phyloP scores from a whole-genome alignment of 2,888 invertebrate species.

The Andrena trimmerana region DNA sequence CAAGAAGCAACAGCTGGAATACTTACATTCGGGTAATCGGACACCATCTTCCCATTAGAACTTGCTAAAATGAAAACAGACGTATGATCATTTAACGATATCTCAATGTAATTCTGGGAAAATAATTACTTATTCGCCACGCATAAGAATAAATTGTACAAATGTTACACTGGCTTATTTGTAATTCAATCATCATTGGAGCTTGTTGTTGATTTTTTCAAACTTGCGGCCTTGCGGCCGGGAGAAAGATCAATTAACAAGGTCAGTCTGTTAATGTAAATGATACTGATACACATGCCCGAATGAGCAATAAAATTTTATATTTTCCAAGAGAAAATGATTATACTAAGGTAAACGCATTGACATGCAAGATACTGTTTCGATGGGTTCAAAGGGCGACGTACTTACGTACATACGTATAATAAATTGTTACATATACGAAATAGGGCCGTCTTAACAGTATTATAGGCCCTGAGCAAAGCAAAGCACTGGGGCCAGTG shows the following conservation, averaged over 20 bases:
- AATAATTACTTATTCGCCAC: not conserved
- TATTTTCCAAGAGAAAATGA: no score
- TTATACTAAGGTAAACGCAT: not conserved
- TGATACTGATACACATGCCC: not conserved
- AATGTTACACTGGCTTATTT: not conserved
- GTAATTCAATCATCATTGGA: not conserved
- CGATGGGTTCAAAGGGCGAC: no score
- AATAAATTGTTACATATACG: no score
- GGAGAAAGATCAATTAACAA: not conserved
- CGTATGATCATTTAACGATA: not conserved
- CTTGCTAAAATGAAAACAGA: slow-evolving; percentile 71
- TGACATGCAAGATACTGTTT: not conserved
- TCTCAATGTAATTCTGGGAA: not conserved
- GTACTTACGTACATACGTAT: no score
- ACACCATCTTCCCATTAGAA: slow-evolving; percentile 76
- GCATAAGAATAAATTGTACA: not conserved
- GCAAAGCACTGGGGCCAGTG: no score
- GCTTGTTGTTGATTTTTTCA: not conserved
- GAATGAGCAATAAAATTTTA: not conserved
- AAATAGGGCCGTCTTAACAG: no score
- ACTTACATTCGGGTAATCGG: slow-evolving; percentile 80
- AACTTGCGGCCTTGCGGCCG: not conserved
- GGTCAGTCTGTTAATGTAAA: not conserved
- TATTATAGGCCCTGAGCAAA: no score
- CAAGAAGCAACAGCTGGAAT: not conserved